Evolutionary conservation across 2,797 vertebrate species (phyloP), one percentile per base, ranked within the genome.

Genomic region (Spea hammondii): DNA sequence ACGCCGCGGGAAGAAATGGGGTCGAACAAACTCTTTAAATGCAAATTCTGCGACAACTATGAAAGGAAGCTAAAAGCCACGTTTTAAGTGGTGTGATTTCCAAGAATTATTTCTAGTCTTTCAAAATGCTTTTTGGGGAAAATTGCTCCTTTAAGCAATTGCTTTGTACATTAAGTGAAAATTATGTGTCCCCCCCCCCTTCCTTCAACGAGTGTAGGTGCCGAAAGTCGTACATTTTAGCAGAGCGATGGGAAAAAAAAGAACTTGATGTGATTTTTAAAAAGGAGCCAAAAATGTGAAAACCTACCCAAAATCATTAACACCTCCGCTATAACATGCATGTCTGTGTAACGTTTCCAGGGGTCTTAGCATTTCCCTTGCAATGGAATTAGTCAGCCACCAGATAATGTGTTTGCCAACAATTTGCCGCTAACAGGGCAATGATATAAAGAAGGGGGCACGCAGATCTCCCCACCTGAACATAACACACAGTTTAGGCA

Each of bases 41-140:
- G 74, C n/a, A 49, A 32, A 64, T 69, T 64, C 62, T 2, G 32
- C 32, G 50, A 77, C 54, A 77, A 64, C n/a, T 32, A 12, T 12
- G 7, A 64, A 53, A 76, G 14, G 53, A 10, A 72, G 51, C 14
- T 77, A 82, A 77, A 77, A 77, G 75, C 74, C 65, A 44, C 5
- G 7, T 69, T 71, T 66, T 77, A 77, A 82, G 79, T 73, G 74
- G 74, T 73, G 74, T 55, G 44, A 74, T 76, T 78, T 77, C n/a
- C 65, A 48, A 13, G 50, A 65, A 51, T 81, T 60, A 62, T 68
- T 60, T 64, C 65, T 49, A 76, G 46, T 17, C 62, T 73, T 17
- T 48, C 45, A 73, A 81, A 72, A 73, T 72, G 70, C 70, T 72
- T 82, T 77, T 68, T 64, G 51, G 70, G 14, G 65, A n/a, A 82